Base-by-base conservation (phyloP, 2,888 invertebrate genomes). In the Stenolophus ochropezus region DNA sequence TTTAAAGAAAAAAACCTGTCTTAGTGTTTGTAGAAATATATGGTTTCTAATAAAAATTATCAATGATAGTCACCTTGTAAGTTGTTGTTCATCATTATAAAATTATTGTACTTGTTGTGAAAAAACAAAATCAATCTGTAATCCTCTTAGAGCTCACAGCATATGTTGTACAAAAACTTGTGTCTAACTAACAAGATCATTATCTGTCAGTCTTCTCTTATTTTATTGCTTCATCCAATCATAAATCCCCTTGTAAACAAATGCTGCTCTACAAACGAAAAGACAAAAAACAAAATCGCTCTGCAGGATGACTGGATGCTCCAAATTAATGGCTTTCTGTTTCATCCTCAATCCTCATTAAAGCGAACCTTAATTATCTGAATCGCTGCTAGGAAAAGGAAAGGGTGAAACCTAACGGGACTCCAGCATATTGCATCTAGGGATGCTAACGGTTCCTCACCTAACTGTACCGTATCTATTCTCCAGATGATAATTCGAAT, bases 321-420 rank as follows among this genome's bases (percentile, higher is more conserved):
- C 58, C 11, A 76, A 76, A 76, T 76, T 76, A 76, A 76, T 76
- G 76, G 58, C 58, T 14, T 16, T 14, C 23, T 56, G 61, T 76
- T 33, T n/a, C 33, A 16, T 42, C 58, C 58, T 76, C 76, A 76
- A 16, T 42, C 58, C 58, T 76, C 76, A 76, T 76, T 76, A 76
- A 58, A 56, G 33, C 69, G 33, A 69, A 14, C 69, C 69, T 69
- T 69, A 69, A 69, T 69, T 69, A 58, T 75, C 74, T 75, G 51
- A 74, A 74, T 58, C 25, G 61, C 27, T 16, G 25, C 25, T 75
- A 75, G 75, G 53, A 76, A 76, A n/a, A 49, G 74, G 21, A 75
- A 51, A 53, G 25, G 74, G 74, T 75, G 23, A 75, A 75, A 49
- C 14, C 27, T 75, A 76, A 76, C 76, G 76, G 76, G 56, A 76